Evolutionary conservation across 1,140 invertebrate genomes (phyloP).

Genomic region (Aphaenogaster rudis): DNA sequence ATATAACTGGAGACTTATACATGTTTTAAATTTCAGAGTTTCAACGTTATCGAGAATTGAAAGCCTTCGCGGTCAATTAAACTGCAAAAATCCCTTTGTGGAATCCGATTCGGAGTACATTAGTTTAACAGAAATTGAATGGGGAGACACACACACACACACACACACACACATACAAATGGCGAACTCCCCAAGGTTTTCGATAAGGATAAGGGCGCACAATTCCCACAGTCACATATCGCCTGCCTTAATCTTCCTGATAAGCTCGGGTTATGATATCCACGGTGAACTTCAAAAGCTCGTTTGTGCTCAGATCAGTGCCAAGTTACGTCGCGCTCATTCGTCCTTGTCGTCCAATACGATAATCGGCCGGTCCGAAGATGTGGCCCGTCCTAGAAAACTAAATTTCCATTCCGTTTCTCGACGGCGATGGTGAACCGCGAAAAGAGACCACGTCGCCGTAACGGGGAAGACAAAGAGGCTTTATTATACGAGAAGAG

Average conservation of each 20-base stretch:
- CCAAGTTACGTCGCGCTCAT: constrained; percentile 52
- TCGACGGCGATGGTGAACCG: constrained; percentile 27
- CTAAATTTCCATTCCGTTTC: constrained; percentile 72
- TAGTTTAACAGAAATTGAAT: constrained; percentile 13
- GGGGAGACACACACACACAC: neutral
- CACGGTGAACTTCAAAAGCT: constrained; percentile 47
- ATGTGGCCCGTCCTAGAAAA: constrained; percentile 66
- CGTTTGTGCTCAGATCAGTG: constrained; percentile 39
- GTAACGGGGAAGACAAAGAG: constrained; percentile 70
- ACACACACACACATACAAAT: neutral
- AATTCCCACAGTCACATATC: neutral
- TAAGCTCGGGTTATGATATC: constrained; percentile 26
- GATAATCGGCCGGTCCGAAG: constrained; percentile 73
- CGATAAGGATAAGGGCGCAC: neutral
- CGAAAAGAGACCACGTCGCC: constrained; percentile 48
- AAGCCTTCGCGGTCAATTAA: neutral
- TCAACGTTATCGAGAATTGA: constrained; percentile 8
- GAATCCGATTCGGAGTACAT: neutral
- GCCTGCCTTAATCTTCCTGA: constrained; percentile 11
- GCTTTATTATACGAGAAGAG: constrained; percentile 76
- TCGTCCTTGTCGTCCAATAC: constrained; percentile 63
- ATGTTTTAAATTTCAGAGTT: neutral
- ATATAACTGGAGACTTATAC: neutral
- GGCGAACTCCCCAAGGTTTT: neutral
- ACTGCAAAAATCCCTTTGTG: neutral